Conservation (phyloP, 53 echinoderm and acorn worm species). For the Glandiceps talaboti region DNA sequence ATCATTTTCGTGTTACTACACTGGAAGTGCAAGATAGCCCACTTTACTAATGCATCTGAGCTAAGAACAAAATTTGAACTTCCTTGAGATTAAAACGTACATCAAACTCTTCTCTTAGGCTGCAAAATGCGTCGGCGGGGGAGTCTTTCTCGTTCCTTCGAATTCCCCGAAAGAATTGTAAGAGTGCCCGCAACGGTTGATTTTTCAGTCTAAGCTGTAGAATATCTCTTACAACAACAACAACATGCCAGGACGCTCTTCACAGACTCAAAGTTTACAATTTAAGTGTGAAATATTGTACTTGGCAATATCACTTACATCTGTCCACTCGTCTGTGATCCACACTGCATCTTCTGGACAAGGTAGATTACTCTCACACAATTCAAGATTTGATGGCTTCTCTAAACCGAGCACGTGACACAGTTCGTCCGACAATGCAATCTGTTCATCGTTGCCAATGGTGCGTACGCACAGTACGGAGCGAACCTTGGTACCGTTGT, state of each 20-base stretch:
- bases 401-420: conserved; percentile 36
- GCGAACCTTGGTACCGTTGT: conserved; percentile 30
- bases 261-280: background rate
- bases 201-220: too few relatives aligned
- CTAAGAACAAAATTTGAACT: too few relatives aligned
- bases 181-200: too few relatives aligned
- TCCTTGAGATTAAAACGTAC: too few relatives aligned
- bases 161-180: too few relatives aligned
- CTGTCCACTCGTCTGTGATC: conserved; percentile 68
- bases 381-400: conserved; percentile 31
- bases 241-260: background rate
- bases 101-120: too few relatives aligned
- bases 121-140: too few relatives aligned
- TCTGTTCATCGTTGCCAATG: conserved; percentile 62
- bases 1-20: too few relatives aligned
- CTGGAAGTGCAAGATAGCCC: too few relatives aligned
- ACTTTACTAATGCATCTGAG: too few relatives aligned
- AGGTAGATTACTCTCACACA: conserved; percentile 18
- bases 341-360: conserved; percentile 44
- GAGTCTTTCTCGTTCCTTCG: too few relatives aligned
- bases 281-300: background rate
- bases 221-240: too few relatives aligned
- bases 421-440: conserved; percentile 39
- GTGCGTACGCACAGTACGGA: conserved; percentile 83
- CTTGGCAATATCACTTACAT: conserved; percentile 39